A percentile compares a stretch with the other conserved stretches of the same genome.
These are phyloP conservation scores for Cryptocheilus praepositus DNA, from an alignment of 2,888 invertebrate species.

Conservation along the genomic window DNA sequence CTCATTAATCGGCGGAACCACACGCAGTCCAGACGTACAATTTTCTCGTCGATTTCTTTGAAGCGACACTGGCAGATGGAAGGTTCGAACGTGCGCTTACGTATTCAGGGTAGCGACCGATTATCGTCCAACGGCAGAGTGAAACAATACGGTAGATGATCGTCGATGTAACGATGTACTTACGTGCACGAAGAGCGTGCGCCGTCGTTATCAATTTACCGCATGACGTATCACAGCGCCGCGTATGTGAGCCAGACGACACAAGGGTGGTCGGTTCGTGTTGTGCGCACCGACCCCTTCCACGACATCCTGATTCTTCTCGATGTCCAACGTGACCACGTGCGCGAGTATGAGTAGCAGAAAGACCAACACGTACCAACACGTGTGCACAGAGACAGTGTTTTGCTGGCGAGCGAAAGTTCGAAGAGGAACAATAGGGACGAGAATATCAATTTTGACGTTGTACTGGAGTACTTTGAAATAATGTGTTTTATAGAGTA, in stretches of 20 bases:
- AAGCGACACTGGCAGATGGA: no score
- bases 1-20: no score
- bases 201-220: constrained; percentile 11
- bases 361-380: neutral
- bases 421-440: no score
- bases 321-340: neutral
- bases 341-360: neutral
- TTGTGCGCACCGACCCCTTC: neutral
- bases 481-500: no score
- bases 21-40: no score
- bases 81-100: no score
- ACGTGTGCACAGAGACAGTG: neutral
- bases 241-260: neutral
- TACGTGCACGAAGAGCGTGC: neutral
- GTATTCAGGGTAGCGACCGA: no score
- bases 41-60: no score
- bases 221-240: constrained; percentile 5
- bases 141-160: no score
- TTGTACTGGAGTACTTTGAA: no score
- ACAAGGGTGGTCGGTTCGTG: neutral
- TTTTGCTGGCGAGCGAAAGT: neutral
- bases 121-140: no score
- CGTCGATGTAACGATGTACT: neutral
- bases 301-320: neutral
- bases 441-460: no score